Base-by-base conservation (phyloP, 2,113 vertebrate genomes). In the Erythrocercus mccallii region DNA sequence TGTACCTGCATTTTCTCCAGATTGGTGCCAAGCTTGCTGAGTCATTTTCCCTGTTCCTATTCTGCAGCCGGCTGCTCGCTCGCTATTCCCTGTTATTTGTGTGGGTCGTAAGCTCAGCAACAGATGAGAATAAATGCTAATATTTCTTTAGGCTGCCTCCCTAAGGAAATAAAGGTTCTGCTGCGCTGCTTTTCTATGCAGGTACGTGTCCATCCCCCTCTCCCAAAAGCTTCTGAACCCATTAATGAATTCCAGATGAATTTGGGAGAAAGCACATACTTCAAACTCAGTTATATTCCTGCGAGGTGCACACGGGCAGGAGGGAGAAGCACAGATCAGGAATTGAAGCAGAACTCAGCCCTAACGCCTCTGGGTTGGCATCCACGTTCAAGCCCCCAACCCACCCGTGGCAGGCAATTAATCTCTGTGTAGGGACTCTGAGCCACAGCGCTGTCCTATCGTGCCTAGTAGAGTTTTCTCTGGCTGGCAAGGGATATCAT, bases 11-110 rank as follows among this genome's bases (percentile, higher is more conserved):
- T 94, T 86, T 93, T 88, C 76, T 93, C 82, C 93, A 96, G 76
- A 58, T 45, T 24, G 57, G 94, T 94, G 95, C 94, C 93, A 90
- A 93, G 76, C 92, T 81, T 97, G 95, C 96, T 96, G 96, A 97
- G 96, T 97, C 95, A 97, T 97, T 96, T 97, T 94, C 86, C 69
- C 82, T 88, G 64, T 92, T 96, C 94, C 95, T 57, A 45, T 66
- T 93, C 90, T 93, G 88, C 88, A 93, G 92, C 72, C 51, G 57
- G 69, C 88, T 95, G 95, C 85, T 83, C 15, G 19, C 71, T 82
- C 7, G 33, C 85, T 92, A 92, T 88, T 88, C 88, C 92, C 76
- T 94, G 88, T 93, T 93, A 88, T 88, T 94, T 96, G 94, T 94
- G 92, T 94, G 90, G 88, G 92, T 93, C 93, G 77, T 90, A 86